Evolutionary conservation across 2,888 invertebrate species (phyloP), one percentile per base, ranked within the genome.

Genomic region (Cybosia mesomella): DNA sequence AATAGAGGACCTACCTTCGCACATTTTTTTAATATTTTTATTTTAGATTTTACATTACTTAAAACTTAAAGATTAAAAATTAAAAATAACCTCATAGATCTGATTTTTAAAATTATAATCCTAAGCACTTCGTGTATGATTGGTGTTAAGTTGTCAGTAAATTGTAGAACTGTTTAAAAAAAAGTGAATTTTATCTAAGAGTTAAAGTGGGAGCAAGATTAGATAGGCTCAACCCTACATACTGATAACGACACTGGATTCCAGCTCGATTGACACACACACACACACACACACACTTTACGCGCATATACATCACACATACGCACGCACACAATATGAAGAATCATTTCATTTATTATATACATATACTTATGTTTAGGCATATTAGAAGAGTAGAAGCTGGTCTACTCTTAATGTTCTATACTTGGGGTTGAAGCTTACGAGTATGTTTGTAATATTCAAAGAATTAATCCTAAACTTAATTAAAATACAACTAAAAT

Each of bases 181-280:
- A 81, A 85, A 83, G 81, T 85, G 73, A 83, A 71, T 86, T 87
- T 90, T 89, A 91, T 91, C 90, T 86, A 81, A 80, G 80, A 87
- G 80, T 78, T 86, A 87, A 85, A 89, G 87, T 90, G 86, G 85
- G 86, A 89, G 85, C 82, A 85, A 90, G 93, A 94, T 93, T 89
- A 93, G 93, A 93, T 94, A 92, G 85, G 80, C 85, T 83, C 89
- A 89, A 89, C 93, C 93, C 92, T 93, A 90, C 85, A 81, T 74
- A 69, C 68, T 87, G 93, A 93, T 93, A 93, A 91, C 83, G 80
- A 77, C 82, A 79, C 83, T 82, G 89, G 87, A 91, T 91, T 91
- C 89, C 88, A 86, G 81, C 83, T 83, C 84, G 74, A 85, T 84
- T 85, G 84, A 86, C 85, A 88, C 87, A 89, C 86, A 73, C 59